A percentile compares a stretch with the other conserved stretches of the same genome.
Evolutionary conservation across 2,113 vertebrate genomes (phyloP).

Genomic region (Pogonocichla stellata): DNA sequence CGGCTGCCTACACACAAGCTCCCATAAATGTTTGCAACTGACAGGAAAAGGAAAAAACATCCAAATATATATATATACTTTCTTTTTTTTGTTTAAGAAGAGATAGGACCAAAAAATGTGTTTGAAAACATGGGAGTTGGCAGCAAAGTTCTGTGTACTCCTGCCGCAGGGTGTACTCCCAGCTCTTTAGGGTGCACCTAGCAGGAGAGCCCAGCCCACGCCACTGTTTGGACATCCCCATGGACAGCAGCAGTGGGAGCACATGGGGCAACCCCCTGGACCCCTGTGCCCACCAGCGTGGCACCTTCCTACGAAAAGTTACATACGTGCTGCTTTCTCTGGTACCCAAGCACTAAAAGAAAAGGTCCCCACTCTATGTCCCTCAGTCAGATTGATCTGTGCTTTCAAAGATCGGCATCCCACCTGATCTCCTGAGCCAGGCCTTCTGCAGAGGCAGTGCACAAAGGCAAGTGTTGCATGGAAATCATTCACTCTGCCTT

Average conservation of each 20-base stretch:
- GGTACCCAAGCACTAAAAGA: accelerated
- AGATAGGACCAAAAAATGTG: accelerated
- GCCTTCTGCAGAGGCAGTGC: accelerated
- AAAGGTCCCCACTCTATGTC: accelerated
- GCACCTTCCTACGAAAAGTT: neutral
- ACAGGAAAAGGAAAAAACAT: neutral
- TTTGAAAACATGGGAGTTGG: neutral
- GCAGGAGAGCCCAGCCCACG: accelerated
- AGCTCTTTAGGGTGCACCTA: neutral
- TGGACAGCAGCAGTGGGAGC: accelerated
- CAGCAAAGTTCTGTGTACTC: accelerated
- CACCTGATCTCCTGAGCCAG: accelerated
- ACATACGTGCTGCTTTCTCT: accelerated
- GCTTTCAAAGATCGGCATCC: accelerated
- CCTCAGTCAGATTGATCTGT: accelerated
- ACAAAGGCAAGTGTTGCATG: neutral
- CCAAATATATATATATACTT: neutral
- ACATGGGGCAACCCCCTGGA: accelerated
- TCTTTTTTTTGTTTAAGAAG: too few relatives aligned
- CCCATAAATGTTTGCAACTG: neutral
- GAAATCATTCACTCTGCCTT: neutral
- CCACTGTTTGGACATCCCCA: accelerated
- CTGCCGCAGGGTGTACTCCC: accelerated
- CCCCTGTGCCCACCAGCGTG: accelerated
- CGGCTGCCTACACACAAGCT: accelerated